Conservation (phyloP, 2,888 invertebrate genomes). For the Acheta domesticus region DNA sequence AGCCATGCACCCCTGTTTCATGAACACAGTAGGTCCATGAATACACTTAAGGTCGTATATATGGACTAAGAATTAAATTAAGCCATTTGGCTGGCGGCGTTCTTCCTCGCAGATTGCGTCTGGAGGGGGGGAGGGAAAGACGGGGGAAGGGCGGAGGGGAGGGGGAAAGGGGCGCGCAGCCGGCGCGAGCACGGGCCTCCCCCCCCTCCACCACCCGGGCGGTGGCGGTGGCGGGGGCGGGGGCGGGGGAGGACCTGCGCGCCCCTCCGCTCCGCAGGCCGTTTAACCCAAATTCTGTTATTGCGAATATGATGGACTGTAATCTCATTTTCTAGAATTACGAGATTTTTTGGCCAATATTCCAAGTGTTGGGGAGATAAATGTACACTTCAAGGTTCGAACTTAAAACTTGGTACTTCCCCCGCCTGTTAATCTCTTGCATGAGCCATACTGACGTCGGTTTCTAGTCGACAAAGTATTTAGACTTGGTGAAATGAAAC, state of each 20-base stretch:
- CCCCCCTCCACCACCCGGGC: not conserved
- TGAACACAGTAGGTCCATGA: constrained; percentile 18
- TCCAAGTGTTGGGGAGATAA: no score
- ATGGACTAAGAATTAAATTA: not conserved
- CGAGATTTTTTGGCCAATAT: no score
- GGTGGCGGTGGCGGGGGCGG: not conserved
- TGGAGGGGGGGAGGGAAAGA: not conserved
- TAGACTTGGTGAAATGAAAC: no score
- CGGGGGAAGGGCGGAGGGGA: not conserved
- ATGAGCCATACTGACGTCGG: no score
- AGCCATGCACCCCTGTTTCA: constrained; percentile 1
- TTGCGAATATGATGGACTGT: no score
- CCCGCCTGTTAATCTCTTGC: no score
- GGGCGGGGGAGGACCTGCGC: not conserved
- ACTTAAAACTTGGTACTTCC: no score
- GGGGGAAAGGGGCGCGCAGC: not conserved
- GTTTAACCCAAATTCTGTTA: no score
- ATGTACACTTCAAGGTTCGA: no score
- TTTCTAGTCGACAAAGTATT: no score
- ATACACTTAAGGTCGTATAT: not conserved
- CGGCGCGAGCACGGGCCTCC: not conserved
- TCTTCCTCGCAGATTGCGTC: not conserved
- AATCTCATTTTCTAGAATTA: no score
- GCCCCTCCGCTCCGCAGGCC: no score
- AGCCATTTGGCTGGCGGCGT: not conserved